phyloP scores from a whole-genome alignment of 2,888 invertebrate genomes.

The Harpalus rufipes region DNA sequence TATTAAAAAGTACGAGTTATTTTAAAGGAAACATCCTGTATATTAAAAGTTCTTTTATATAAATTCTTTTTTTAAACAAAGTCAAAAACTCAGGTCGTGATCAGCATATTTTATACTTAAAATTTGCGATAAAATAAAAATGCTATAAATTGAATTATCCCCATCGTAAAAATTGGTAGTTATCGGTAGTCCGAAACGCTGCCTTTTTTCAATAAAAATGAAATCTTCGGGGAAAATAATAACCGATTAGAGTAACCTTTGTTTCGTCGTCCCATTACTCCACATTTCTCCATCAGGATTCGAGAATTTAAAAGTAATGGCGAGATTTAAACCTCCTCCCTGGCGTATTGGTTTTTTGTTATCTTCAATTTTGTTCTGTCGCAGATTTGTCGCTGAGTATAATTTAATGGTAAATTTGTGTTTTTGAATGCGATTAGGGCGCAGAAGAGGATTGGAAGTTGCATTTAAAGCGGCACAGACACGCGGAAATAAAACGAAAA shows the following conservation, averaged over 20 bases:
- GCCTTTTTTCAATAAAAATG: slow-evolving; percentile 12
- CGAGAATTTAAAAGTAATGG: slow-evolving; percentile 61
- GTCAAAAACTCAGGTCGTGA: neutral
- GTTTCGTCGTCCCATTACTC: slow-evolving; percentile 38
- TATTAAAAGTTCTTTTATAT: neutral
- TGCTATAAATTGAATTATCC: neutral
- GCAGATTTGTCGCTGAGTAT: slow-evolving; percentile 66
- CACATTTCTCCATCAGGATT: slow-evolving; percentile 29
- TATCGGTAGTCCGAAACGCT: neutral
- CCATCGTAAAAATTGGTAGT: slow-evolving; percentile 1
- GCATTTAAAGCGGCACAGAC: slow-evolving; percentile 33
- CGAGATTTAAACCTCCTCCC: slow-evolving; percentile 41
- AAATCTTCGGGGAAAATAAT: slow-evolving; percentile 27
- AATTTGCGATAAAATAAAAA: neutral
- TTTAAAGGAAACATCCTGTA: too few relatives aligned
- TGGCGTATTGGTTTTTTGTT: slow-evolving; percentile 65
- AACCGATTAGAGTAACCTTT: slow-evolving; percentile 34
- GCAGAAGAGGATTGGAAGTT: slow-evolving; percentile 21
- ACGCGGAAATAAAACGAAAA: slow-evolving; percentile 30
- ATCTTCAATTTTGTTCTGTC: slow-evolving; percentile 66
- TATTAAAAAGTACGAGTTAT: too few relatives aligned
- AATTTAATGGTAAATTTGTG: slow-evolving; percentile 66
- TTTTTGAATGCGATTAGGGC: slow-evolving; percentile 64
- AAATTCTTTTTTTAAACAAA: neutral
- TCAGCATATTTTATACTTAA: neutral